Conservation (phyloP, 2,888 invertebrate species). For the Tribolium freemani region DNA sequence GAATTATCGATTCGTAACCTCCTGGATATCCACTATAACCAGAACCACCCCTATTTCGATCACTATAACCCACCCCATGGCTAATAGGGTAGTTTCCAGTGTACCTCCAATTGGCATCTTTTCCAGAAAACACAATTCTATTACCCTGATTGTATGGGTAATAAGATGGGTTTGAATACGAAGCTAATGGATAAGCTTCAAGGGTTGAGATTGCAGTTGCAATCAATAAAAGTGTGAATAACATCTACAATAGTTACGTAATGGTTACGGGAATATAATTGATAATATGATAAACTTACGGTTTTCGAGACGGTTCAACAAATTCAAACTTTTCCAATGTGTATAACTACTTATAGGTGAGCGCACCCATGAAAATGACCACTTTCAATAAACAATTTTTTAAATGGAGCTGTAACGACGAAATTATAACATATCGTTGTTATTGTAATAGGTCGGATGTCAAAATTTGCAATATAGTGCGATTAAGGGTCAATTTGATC, state of each 20-base stretch:
- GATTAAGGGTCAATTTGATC: too few relatives aligned
- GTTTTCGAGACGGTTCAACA: background rate
- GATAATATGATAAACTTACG: background rate
- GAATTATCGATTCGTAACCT: slow-evolving; percentile 28
- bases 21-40: slow-evolving; percentile 5
- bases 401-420: background rate
- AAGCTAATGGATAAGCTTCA: background rate
- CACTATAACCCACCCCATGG: background rate
- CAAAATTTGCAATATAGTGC: too few relatives aligned
- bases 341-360: background rate
- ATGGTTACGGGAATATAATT: too few relatives aligned
- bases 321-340: background rate
- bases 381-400: background rate
- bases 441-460: too few relatives aligned
- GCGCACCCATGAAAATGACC: background rate
- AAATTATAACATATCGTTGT: too few relatives aligned
- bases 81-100: background rate
- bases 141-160: background rate
- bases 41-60: slow-evolving; percentile 32
- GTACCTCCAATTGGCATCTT: slow-evolving; percentile 4
- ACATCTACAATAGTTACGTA: background rate
- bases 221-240: background rate
- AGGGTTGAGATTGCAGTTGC: background rate
- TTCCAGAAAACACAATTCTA: background rate
- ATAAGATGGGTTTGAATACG: background rate